Evolutionary conservation across 2,888 invertebrate genomes (phyloP).

Genomic region (Lagria hirta): DNA sequence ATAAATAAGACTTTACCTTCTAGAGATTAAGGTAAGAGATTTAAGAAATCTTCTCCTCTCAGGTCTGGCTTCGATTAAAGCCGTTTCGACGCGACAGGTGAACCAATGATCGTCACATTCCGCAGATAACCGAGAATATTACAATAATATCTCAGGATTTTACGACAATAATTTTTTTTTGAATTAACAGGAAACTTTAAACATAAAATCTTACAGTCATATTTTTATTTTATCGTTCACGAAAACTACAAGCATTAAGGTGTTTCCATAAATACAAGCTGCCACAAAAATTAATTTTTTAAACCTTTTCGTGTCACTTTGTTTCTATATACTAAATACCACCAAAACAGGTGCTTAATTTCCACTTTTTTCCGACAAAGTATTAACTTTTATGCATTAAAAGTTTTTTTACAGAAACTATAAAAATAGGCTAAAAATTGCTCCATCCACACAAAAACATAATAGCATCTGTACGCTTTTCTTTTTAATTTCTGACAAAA

Average conservation of each 20-base stretch:
- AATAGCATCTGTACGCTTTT: too few species aligned
- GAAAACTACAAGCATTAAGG: conserved; percentile 15
- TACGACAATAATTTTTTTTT: conserved; percentile 32
- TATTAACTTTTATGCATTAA: too few species aligned
- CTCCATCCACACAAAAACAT: too few species aligned
- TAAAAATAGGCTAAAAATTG: too few species aligned
- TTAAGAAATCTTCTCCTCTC: conserved; percentile 18
- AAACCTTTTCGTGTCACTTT: conserved; percentile 20
- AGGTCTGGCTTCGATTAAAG: conserved; percentile 18
- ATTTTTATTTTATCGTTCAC: conserved; percentile 22
- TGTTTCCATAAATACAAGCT: conserved; percentile 12
- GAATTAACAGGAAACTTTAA: conserved; percentile 22
- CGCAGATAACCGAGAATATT: conserved; percentile 32
- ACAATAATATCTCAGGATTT: conserved; percentile 32
- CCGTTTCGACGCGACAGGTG: conserved; percentile 25
- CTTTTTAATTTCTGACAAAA: too few species aligned
- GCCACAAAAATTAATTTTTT: conserved; percentile 19
- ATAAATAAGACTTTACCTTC: conserved; percentile 25
- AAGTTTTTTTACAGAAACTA: too few species aligned
- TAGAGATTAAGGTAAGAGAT: conserved; percentile 18
- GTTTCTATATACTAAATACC: too few species aligned
- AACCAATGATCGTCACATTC: conserved; percentile 29
- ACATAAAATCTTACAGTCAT: conserved; percentile 6
- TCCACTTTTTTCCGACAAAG: too few species aligned
- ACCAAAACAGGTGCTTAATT: too few species aligned